Percentiles rank a stretch among this genome's conserved stretches.
Conservation (phyloP, 2,888 invertebrate genomes). For the Diadromus collaris region DNA sequence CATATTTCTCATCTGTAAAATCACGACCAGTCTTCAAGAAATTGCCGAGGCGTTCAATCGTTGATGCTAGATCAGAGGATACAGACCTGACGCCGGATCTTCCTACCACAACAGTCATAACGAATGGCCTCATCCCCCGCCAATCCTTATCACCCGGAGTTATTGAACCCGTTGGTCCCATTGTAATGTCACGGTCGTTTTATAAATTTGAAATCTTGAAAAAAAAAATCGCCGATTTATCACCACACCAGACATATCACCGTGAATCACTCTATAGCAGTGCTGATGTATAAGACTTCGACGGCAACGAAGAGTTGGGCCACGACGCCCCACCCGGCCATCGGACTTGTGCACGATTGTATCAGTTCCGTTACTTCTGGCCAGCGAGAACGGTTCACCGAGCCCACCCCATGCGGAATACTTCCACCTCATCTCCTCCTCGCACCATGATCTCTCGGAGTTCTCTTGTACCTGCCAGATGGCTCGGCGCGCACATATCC, state of each 20-base stretch:
- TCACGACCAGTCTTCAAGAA: neutral
- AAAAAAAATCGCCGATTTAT: neutral
- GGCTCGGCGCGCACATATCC: slow-evolving; percentile 65
- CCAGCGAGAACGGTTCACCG: slow-evolving; percentile 15
- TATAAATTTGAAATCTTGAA: neutral
- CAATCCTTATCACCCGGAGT: neutral
- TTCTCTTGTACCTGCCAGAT: slow-evolving; percentile 63
- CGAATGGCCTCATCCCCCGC: neutral
- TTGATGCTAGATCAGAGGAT: neutral
- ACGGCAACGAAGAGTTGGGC: slow-evolving; percentile 4
- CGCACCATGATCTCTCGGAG: slow-evolving; percentile 35
- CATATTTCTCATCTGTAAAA: neutral
- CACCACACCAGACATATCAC: neutral
- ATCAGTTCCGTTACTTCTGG: slow-evolving; percentile 50
- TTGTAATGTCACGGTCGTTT: neutral
- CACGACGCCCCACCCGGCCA: slow-evolving; percentile 11
- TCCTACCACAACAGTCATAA: neutral
- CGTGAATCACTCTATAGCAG: neutral
- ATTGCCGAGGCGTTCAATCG: neutral
- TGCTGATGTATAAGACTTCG: neutral
- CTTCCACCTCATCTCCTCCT: slow-evolving; percentile 43
- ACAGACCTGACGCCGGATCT: neutral
- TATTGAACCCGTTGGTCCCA: neutral
- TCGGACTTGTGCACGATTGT: slow-evolving; percentile 40
- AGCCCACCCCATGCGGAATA: slow-evolving; percentile 40